Percentiles rank a stretch among this genome's conserved stretches.
phyloP scores from a whole-genome alignment of 2,113 vertebrate genomes.

The rabbit (Oryctolagus cuniculus) region mOryCun1.1 NC_091438.1:49142001-49142500 shows the following conservation, averaged over 20 bases:
- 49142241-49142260: not conserved
- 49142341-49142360: constrained; percentile 93
- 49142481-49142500: not conserved
- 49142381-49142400: not conserved
- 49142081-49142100: not conserved
- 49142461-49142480: not conserved
- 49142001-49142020: not conserved
- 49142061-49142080: constrained; percentile 29
- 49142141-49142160: not conserved
- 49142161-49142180: not conserved
- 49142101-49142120: not conserved
- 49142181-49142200: not conserved
- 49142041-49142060: not conserved
- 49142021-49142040: constrained; percentile 41
- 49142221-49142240: not conserved
- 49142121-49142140: not conserved
- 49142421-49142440: not conserved
- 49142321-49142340: constrained; percentile 95
- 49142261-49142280: not conserved
- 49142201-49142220: not conserved
- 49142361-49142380: constrained; percentile 93
- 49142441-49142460: constrained; percentile 17
- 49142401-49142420: constrained; percentile 30
- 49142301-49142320: constrained; percentile 98
- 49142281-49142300: constrained; percentile 87